Conservation (phyloP, 2,888 invertebrate species). For the Eustalomyia histrio region DNA sequence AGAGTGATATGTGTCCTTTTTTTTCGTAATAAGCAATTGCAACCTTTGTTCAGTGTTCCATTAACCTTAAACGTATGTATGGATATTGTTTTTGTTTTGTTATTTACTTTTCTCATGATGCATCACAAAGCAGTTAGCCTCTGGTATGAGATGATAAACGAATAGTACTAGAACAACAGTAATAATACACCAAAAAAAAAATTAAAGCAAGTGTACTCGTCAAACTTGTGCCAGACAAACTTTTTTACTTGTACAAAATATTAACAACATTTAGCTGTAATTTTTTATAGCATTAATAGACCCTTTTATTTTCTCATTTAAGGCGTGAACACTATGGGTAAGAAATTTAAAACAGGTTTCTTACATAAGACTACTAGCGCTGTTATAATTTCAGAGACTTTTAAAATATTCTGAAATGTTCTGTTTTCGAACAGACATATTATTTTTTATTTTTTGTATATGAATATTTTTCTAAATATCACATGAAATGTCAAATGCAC, state of each 20-base stretch:
- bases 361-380: too few species aligned
- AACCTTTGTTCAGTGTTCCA: conserved; percentile 47
- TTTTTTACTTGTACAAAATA: conserved; percentile 58
- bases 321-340: background rate
- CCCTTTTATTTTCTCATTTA: conserved; percentile 21
- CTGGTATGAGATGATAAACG: conserved; percentile 28
- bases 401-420: too few species aligned
- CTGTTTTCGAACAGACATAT: too few species aligned
- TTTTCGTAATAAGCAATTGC: conserved; percentile 63
- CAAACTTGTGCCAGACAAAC: conserved; percentile 51
- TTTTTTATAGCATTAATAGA: conserved; percentile 49
- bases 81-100: conserved; percentile 14
- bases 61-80: conserved; percentile 47
- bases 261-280: conserved; percentile 63
- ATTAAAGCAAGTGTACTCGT: conserved; percentile 37
- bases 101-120: conserved; percentile 66
- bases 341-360: too few species aligned
- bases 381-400: too few species aligned
- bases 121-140: conserved; percentile 37
- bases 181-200: conserved; percentile 11
- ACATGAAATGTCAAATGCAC: too few species aligned
- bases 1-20: conserved; percentile 71
- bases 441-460: too few species aligned
- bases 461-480: too few species aligned
- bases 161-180: conserved; percentile 17